Evolutionary conservation across 1,140 invertebrate genomes (phyloP), one percentile per base, ranked within the genome.

Genomic region (Globodera rostochiensis): DNA sequence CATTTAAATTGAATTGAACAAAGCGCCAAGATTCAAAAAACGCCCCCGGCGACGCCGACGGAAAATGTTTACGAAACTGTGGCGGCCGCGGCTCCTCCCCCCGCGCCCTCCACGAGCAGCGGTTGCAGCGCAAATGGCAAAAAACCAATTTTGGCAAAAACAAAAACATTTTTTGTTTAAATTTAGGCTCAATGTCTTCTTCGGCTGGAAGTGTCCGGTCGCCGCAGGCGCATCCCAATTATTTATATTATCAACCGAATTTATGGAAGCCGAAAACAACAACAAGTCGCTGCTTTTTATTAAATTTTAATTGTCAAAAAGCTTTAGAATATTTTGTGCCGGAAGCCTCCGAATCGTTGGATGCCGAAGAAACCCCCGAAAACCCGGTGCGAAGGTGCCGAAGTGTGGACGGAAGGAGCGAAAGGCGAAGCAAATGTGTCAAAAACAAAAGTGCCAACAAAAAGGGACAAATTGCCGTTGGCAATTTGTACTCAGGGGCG

Each of bases 31-130:
- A 36, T 1, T 36, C 3, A 36, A 1, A 36, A 36, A 36, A 36
- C 75, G 21, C 21, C 77, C 57, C 60, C 82, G 53, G 60, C 81
- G 45, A 82, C 84, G 36, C 80, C 84, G 64, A 79, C 87, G 11
- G 87, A 88, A 73, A 88, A 88, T 74, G 83, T 88, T 19, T 88
- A 88, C 73, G 87, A 88, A 73, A 88, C 87, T n/a, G 84, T 88
- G 49, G 73, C 74, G 49, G 50, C 75, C 45, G 36, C 71, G 50
- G 45, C 49, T 6, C 53, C 71, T 7, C 45, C 66, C 4, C 69
- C 83, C 3, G 25, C 3, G 25, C 36, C 77, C 25, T 73, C 67
- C 67, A 19, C 67, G 8, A 69, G 67, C 67, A 69, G 67, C 67
- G 67, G 67, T 8, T 19, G 19, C 67, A 69, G 67, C 36, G 67